Base-by-base conservation (phyloP, 2,797 vertebrate genomes). In the Hephaestus fuliginosus region DNA sequence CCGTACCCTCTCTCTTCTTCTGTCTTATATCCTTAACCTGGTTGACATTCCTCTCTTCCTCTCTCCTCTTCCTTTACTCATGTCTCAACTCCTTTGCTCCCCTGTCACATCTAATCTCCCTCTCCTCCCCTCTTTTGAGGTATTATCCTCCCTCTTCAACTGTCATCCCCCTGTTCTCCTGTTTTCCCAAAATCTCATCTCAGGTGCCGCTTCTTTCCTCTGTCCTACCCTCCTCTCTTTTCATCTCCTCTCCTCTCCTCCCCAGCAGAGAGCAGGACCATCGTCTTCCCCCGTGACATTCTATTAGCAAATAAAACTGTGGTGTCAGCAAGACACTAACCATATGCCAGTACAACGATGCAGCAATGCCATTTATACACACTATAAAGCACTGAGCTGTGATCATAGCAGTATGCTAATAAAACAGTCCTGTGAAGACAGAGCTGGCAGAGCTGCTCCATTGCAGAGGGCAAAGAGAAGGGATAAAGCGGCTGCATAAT, bases 331-430 rank as follows among this genome's bases (percentile, higher is more conserved):
- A 77, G 73, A 83, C 66, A 57, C 71, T 70, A 79, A 89, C 80
- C 90, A 91, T 91, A 87, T 91, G 90, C 80, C 80, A 55, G 83
- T 70, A 88, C 73, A 81, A 84, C 12, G 77, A 87, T 68, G 88
- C 87, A 61, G 89, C 81, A 36, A 56, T 81, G 83, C 87, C 89
- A 82, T 90, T 90, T 89, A 84, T 87, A 79, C 78, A 82, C 76
- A 73, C 84, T 76, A 85, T 92, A 88, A 92, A 92, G 82, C 76
- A 28, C 88, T 89, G 88, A 89, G 85, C 90, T 86, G 88, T 87
- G 84, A 91, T 92, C 87, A 90, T 85, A 72, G 81, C 22, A 41
- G 83, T 73, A 78, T 78, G 92, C 89, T 90, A 92, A 91, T 93
- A 90, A 93, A 92, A 83, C 83, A 53, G 83, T 68, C 80, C 80